Evolutionary conservation across 1,140 invertebrate species (phyloP).

Genomic region (Bombus sibiricus): DNA sequence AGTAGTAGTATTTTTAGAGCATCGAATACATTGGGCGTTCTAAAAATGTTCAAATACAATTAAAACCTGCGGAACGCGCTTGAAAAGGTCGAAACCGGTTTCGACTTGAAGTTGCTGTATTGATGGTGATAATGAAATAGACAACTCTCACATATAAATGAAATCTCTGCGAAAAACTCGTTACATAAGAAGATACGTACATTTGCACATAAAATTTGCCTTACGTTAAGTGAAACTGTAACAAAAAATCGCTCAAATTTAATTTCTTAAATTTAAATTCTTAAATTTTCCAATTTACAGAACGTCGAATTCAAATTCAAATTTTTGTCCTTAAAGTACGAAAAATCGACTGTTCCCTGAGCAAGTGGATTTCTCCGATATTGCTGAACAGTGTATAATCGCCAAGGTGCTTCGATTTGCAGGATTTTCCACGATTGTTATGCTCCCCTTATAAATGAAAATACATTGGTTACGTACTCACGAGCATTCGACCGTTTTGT

Average conservation of each 20-base stretch:
- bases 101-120: conserved; percentile 1
- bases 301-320: background rate
- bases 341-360: no score
- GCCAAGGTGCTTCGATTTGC: background rate
- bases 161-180: background rate
- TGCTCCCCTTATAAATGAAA: background rate
- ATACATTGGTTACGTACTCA: conserved; percentile 6
- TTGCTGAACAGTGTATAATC: background rate
- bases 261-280: no score
- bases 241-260: no score
- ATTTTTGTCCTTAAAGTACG: no score
- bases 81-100: conserved; percentile 49
- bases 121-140: background rate
- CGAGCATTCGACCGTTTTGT: conserved; percentile 7
- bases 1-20: conserved; percentile 18
- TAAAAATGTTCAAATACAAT: conserved; percentile 48
- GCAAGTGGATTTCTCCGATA: no score
- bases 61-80: background rate
- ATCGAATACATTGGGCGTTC: background rate
- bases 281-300: no score
- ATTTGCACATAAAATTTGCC: background rate
- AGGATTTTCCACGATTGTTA: background rate
- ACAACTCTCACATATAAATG: background rate
- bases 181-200: background rate
- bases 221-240: background rate